Evolutionary conservation across 2,888 invertebrate species (phyloP).

Genomic region (Priocnemis perturbator): DNA sequence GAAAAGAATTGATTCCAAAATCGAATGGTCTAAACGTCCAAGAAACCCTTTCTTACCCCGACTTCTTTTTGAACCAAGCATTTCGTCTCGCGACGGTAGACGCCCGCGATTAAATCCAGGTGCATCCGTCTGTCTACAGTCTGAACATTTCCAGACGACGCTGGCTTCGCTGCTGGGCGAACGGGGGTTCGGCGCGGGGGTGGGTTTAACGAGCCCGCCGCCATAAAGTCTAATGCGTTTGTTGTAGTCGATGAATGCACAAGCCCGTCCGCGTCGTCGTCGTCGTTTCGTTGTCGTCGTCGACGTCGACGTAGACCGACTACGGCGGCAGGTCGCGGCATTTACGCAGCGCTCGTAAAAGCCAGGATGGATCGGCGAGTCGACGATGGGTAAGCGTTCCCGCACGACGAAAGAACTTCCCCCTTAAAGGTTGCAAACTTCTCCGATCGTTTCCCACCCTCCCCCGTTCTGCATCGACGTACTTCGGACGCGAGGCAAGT

Average conservation of each 20-base stretch:
- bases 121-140: slow-evolving; percentile 63
- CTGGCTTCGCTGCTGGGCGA: slow-evolving; percentile 16
- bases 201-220: slow-evolving; percentile 60
- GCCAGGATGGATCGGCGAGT: slow-evolving; percentile 68
- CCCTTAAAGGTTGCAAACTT: too few relatives aligned
- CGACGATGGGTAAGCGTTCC: slow-evolving; percentile 65
- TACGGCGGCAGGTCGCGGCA: slow-evolving; percentile 47
- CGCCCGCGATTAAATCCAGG: slow-evolving; percentile 55
- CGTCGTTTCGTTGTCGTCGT: background rate
- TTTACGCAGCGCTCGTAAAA: slow-evolving; percentile 70
- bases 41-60: too few relatives aligned
- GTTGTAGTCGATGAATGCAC: slow-evolving; percentile 61
- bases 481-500: too few relatives aligned
- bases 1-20: too few relatives aligned
- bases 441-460: too few relatives aligned
- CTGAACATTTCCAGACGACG: slow-evolving; percentile 51
- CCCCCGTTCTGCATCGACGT: too few relatives aligned
- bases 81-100: too few relatives aligned
- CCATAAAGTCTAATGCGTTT: slow-evolving; percentile 71
- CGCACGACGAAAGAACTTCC: slow-evolving; percentile 27
- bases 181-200: too few relatives aligned
- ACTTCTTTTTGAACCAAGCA: too few relatives aligned
- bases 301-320: slow-evolving; percentile 13
- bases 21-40: too few relatives aligned
- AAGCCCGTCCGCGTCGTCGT: slow-evolving; percentile 9